Evolutionary conservation across 2,113 vertebrate species (phyloP), one percentile per base, ranked within the genome.

Genomic region (Petroica traversi): DNA sequence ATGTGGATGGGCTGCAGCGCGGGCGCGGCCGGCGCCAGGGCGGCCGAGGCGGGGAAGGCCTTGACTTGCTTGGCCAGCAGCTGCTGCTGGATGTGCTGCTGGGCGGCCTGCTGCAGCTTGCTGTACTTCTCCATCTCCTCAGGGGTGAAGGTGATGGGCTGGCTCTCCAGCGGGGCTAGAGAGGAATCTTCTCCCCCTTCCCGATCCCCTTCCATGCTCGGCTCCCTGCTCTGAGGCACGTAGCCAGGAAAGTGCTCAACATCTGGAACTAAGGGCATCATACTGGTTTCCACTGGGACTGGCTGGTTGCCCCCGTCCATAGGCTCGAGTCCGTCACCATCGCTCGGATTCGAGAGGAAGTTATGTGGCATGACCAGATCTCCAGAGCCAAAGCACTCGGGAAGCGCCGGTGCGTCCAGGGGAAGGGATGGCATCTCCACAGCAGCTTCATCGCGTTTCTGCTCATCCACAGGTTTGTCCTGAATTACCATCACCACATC

Each of bases 41-140:
- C 97, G 0, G 98, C 98, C 0, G 99, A 99, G 6, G 99, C 97
- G 0, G 99, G 99, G 48, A 99, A 99, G 6, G 97, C 98, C 96
- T 99, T 99, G 23, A 99, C 99, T 94, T 99, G 99, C 97, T 99
- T 99, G 49, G 99, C 99, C 82, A 99, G 94, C 28, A 99, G 99
- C 96, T 99, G 99, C 97, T 99, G 99, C 97, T 99, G 99, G 88
- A 99, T 99, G 97, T 99, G 99, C 74, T 99, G 99, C 95, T 99
- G 99, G 0, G 99, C 99, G 0, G 99, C 99, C 97, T 99, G 99
- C 80, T 99, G 99, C 88, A 99, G 98, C 94, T 99, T 99, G 92
- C 99, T 99, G 97, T 99, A 99, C 66, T 99, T 99, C 96, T 99
- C 99, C 99, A 99, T 99, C 93, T 99, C 99, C 96, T 99, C 99